These are phyloP conservation scores for Microtus ochrogaster DNA, from an alignment of 2,113 vertebrate species.

Conservation along the genomic window DNA sequence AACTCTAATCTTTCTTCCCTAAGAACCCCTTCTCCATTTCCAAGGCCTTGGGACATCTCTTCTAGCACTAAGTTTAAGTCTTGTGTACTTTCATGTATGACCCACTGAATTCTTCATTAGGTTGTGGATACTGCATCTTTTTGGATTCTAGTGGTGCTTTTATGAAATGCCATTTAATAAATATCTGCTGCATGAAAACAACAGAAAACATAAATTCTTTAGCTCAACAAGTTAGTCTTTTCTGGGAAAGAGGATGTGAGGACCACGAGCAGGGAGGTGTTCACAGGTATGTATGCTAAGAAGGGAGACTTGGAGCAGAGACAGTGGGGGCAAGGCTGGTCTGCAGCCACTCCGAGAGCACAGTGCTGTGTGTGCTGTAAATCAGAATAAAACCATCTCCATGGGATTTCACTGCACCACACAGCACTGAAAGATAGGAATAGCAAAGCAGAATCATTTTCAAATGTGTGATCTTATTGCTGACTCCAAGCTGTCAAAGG, in stretches of 20 bases:
- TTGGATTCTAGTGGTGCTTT: neutral
- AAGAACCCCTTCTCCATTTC: neutral
- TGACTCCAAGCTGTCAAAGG: slow-evolving; percentile 23
- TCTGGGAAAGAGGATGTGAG: neutral
- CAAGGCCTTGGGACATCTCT: neutral
- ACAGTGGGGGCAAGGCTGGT: neutral
- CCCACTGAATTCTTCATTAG: neutral
- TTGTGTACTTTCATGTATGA: neutral
- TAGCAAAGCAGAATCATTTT: neutral
- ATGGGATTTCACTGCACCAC: neutral
- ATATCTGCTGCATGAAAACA: neutral
- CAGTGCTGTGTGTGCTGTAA: neutral
- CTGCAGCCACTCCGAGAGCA: neutral
- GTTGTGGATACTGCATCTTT: neutral
- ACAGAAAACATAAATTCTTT: neutral
- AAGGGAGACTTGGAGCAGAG: neutral
- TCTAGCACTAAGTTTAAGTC: neutral
- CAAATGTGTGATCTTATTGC: neutral
- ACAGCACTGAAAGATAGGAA: neutral
- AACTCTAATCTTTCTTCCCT: neutral
- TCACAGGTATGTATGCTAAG: accelerated
- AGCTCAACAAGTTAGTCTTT: neutral
- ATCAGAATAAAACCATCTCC: neutral
- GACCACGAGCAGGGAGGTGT: neutral
- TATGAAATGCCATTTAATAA: neutral